Evolutionary conservation across 2,888 invertebrate species (phyloP).

Genomic region (Athalia rosae): DNA sequence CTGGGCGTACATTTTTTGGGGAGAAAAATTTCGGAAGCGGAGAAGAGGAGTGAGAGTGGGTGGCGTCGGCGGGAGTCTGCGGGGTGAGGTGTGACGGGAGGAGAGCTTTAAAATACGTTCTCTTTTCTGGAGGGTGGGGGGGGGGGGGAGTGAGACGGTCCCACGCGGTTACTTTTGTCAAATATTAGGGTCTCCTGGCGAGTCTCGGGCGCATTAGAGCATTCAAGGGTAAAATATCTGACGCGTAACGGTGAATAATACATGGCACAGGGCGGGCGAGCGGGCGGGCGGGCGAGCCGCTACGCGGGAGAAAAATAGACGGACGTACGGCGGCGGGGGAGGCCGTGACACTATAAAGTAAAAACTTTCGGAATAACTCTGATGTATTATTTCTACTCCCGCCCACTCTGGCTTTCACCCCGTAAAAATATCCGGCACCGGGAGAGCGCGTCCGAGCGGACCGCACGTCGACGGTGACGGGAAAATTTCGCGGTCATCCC

Average conservation of each 20-base stretch:
- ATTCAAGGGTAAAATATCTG: constrained; percentile 68
- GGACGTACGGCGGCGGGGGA: neutral
- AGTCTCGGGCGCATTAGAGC: constrained; percentile 57
- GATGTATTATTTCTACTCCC: constrained; percentile 31
- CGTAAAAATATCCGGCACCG: neutral
- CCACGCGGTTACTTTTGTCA: constrained; percentile 53
- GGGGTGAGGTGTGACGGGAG: neutral
- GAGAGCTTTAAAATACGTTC: constrained; percentile 4
- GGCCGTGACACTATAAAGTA: neutral
- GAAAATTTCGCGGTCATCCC: no score
- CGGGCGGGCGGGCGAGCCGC: neutral
- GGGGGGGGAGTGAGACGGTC: constrained; percentile 38
- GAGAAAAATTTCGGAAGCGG: neutral
- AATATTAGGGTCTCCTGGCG: constrained; percentile 47
- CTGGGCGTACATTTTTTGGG: neutral
- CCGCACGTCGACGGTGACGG: no score
- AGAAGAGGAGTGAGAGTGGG: neutral
- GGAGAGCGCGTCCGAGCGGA: neutral
- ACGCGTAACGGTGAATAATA: constrained; percentile 65
- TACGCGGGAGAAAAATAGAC: neutral
- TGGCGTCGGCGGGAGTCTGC: neutral
- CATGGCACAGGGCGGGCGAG: constrained; percentile 51
- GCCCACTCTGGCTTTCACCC: neutral
- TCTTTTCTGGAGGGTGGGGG: neutral
- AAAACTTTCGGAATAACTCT: constrained; percentile 21